Evolutionary conservation across 2,888 invertebrate genomes (phyloP).

Genomic region (Epirrhoe alternata): DNA sequence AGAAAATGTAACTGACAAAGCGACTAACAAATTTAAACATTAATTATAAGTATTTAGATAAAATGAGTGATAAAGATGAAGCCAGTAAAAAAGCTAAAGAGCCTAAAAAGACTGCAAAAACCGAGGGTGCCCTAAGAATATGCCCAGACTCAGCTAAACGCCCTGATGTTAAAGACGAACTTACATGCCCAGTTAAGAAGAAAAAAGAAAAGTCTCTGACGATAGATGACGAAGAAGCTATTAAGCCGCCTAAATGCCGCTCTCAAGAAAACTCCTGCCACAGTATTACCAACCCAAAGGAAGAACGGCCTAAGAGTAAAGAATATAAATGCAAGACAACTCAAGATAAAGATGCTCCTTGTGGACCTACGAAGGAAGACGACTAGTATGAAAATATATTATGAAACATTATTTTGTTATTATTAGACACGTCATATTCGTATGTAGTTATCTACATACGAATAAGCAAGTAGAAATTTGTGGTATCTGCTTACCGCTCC

Average conservation of each 20-base stretch:
- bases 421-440: no score
- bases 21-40: neutral
- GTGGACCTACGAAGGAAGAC: constrained; percentile 15
- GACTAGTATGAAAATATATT: neutral
- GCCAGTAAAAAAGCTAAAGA: neutral
- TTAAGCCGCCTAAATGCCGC: constrained; percentile 29
- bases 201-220: constrained; percentile 8
- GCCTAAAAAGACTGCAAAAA: neutral
- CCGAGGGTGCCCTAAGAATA: neutral
- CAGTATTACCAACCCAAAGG: neutral
- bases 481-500: no score
- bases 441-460: no score
- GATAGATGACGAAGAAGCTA: constrained; percentile 11
- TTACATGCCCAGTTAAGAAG: constrained; percentile 8
- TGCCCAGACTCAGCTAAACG: constrained; percentile 3
- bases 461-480: no score
- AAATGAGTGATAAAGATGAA: constrained; percentile 13
- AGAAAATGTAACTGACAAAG: neutral
- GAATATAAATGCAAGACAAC: constrained; percentile 21
- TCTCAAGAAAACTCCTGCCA: constrained; percentile 5
- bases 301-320: constrained; percentile 7
- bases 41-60: neutral
- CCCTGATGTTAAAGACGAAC: constrained; percentile 11
- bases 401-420: no score
- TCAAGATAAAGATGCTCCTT: constrained; percentile 18